Percentiles rank a stretch among this genome's conserved stretches.
Conservation (phyloP, 2,888 invertebrate species). For the Hoplodrina blanda region DNA sequence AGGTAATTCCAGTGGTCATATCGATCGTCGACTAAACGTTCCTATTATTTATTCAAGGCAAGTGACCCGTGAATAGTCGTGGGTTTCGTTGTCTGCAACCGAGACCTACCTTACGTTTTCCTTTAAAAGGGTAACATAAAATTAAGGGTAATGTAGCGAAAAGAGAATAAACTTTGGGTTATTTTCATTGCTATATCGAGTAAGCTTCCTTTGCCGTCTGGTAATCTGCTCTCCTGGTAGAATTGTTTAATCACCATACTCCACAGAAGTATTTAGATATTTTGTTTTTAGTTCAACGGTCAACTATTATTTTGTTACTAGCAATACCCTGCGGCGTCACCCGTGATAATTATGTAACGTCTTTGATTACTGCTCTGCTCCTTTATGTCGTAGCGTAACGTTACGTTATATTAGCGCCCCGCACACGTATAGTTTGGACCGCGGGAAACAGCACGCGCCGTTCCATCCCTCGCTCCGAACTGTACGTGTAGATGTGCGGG, state of each 20-base stretch:
- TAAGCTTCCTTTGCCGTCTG: slow-evolving; percentile 2
- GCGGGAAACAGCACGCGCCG: no score
- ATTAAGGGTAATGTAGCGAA: slow-evolving; percentile 32
- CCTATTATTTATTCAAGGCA: slow-evolving; percentile 56
- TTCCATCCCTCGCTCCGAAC: no score
- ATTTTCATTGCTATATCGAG: slow-evolving; percentile 28
- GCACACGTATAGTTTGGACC: no score
- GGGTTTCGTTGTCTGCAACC: slow-evolving; percentile 15
- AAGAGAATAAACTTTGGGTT: slow-evolving; percentile 14
- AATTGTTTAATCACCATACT: background rate
- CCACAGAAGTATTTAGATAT: background rate
- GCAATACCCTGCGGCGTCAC: no score
- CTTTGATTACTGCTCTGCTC: no score
- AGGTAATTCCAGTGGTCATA: slow-evolving; percentile 47
- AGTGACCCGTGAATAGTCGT: slow-evolving; percentile 41
- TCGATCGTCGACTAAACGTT: slow-evolving; percentile 50
- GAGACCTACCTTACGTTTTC: slow-evolving; percentile 11
- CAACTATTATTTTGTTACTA: no score
- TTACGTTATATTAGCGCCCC: no score
- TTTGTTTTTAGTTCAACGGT: no score
- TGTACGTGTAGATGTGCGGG: no score
- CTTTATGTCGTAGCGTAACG: no score
- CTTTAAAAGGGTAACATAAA: slow-evolving; percentile 22
- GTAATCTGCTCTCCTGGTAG: background rate
- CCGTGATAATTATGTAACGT: no score